These are phyloP conservation scores for Plagodis dolabraria DNA, from an alignment of 2,888 invertebrate genomes.

Conservation along the genomic window DNA sequence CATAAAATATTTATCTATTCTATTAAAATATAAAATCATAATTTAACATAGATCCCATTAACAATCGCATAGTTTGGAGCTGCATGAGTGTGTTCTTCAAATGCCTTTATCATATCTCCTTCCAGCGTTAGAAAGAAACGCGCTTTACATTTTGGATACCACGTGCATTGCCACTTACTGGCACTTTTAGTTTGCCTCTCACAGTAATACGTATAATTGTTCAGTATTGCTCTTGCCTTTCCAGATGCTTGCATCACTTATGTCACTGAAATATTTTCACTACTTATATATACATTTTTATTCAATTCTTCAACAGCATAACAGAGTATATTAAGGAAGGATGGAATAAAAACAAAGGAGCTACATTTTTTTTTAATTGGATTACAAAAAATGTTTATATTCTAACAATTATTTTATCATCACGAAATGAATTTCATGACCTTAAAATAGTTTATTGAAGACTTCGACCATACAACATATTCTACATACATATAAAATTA, in stretches of 20 bases:
- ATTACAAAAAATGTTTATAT: no score
- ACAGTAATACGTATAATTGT: background rate
- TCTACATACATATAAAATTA: no score
- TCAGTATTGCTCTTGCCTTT: slow-evolving; percentile 10
- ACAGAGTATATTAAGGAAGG: background rate
- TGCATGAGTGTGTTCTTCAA: background rate
- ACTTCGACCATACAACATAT: no score
- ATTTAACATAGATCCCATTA: background rate
- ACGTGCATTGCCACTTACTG: slow-evolving; percentile 40
- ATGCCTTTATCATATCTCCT: background rate
- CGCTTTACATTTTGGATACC: slow-evolving; percentile 31
- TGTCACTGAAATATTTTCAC: slow-evolving; percentile 16
- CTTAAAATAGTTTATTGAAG: no score
- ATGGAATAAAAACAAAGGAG: background rate
- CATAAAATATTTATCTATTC: no score
- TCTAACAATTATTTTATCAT: no score
- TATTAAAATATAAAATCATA: background rate
- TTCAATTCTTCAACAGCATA: background rate
- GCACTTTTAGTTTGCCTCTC: slow-evolving; percentile 4
- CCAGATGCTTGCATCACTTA: slow-evolving; percentile 32
- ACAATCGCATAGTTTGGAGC: background rate
- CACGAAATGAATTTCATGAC: no score
- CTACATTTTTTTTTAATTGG: no score
- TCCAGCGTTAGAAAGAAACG: slow-evolving; percentile 21
- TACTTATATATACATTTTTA: no score